These are phyloP conservation scores for Antheraea assamensis DNA, from an alignment of 2,888 invertebrate genomes.

Conservation along the genomic window DNA sequence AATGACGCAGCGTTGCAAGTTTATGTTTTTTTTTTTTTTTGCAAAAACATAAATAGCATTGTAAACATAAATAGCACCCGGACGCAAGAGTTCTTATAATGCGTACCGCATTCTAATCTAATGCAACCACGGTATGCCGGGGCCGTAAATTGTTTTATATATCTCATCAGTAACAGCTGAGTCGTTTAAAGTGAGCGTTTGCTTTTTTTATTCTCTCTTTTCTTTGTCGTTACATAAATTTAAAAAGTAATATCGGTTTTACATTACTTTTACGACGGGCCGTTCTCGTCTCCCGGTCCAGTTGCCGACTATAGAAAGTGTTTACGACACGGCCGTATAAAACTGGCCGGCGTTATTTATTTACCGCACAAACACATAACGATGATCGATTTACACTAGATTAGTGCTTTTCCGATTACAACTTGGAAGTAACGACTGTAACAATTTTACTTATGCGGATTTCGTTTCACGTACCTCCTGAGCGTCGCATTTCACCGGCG, in stretches of 20 bases:
- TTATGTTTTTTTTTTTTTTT: background rate
- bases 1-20: background rate
- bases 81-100: conserved; percentile 3
- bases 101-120: conserved; percentile 20
- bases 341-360: conserved; percentile 1
- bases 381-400: conserved; percentile 9
- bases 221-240: conserved; percentile 10
- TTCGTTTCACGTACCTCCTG: conserved; percentile 44
- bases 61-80: background rate
- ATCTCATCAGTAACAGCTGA: conserved; percentile 14
- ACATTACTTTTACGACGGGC: conserved; percentile 8
- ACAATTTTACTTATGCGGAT: conserved; percentile 52
- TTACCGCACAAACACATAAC: conserved; percentile 7
- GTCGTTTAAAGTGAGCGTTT: conserved; percentile 4
- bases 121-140: conserved; percentile 23
- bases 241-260: conserved; percentile 9
- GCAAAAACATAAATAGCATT: conserved; percentile 8
- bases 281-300: background rate
- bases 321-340: conserved; percentile 10
- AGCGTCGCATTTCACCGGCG: conserved; percentile 55
- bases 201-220: background rate
- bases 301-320: conserved; percentile 1
- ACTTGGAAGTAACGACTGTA: conserved; percentile 48
- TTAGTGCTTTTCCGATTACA: conserved; percentile 49
- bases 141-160: conserved; percentile 28